Percentiles rank a stretch among this genome's conserved stretches.
Evolutionary conservation across 2,797 vertebrate genomes (phyloP).

Genomic region (Tauraco hartlaubi): DNA sequence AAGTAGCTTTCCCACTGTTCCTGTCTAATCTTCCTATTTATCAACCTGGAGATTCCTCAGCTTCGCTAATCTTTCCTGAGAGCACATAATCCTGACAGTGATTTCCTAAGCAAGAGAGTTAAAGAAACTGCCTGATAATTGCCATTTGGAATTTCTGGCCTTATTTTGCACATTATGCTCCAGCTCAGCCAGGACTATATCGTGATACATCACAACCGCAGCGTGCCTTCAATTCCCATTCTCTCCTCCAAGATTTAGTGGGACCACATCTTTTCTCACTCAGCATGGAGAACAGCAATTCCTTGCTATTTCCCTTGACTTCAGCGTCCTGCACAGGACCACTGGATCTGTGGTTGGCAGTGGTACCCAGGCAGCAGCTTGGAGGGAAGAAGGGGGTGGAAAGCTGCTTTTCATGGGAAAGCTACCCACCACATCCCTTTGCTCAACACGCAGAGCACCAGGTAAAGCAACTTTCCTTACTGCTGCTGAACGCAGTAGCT

Average conservation of each 20-base stretch:
- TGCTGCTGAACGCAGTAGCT: not conserved
- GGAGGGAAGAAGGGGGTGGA: no score
- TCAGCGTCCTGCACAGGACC: fast-evolving
- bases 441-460: not conserved
- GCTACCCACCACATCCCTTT: fast-evolving
- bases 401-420: not conserved
- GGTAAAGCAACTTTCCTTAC: not conserved
- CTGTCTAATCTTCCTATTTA: slow-evolving; percentile 69
- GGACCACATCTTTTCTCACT: not conserved
- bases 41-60: slow-evolving; percentile 44
- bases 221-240: not conserved
- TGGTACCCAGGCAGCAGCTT: no score
- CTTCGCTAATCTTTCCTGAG: slow-evolving; percentile 54
- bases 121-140: slow-evolving; percentile 61
- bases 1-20: slow-evolving; percentile 48
- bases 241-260: not conserved
- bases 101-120: slow-evolving; percentile 64
- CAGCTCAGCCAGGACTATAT: not conserved
- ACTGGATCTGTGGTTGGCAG: not conserved
- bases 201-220: not conserved
- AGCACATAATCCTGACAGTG: slow-evolving; percentile 30
- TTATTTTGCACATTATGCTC: slow-evolving; percentile 55
- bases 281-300: not conserved
- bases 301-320: not conserved
- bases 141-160: slow-evolving; percentile 57